Base-by-base conservation (phyloP, 2,797 vertebrate genomes). In the Acipenser oxyrinchus region DNA sequence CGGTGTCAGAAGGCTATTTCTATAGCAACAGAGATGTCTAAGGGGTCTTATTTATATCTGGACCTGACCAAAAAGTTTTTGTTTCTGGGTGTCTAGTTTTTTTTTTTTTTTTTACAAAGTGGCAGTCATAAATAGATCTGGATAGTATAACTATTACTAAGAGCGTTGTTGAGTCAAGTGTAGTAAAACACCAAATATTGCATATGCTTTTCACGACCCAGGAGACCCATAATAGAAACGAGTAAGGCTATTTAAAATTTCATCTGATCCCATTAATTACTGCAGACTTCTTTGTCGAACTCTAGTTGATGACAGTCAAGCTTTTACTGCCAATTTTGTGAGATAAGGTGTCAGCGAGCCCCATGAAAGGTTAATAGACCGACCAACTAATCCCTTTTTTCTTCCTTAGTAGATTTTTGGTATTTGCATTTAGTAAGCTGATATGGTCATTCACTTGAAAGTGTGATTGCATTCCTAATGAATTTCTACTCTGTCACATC, bases 401-500 rank as follows among this genome's bases (percentile, higher is more conserved):
- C 76, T 73, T 74, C 76, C 74, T 70, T 74, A 74, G 61, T 76
- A 77, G 78, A 77, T 79, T 78, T 78, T 79, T 75, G 75, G 73
- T 79, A 78, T 81, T 79, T 81, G 78, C 76, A 79, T 79, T 76
- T 65, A 74, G 79, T 81, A 81, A 81, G 74, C 79, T 78, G 79
- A 81, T 81, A 78, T 78, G 78, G 79, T 81, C 79, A 81, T 77
- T 77, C 76, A 75, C 73, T 78, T 72, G 68, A 75, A 76, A 77
- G 78, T 73, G 73, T 69, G 75, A 76, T 74, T 79, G 79, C 76
- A 79, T 81, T 78, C 75, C 74, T 78, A 81, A 79, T 79, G 77
- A 76, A 81, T 79, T 81, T 81, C 62, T 74, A 70, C 72, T 69
- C 57, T 64, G 65, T 6, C 61, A 55, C 62, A 60, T 68, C 72